Evolutionary conservation across 1,140 invertebrate species (phyloP).

Genomic region (Drosophila kurseongensis): DNA sequence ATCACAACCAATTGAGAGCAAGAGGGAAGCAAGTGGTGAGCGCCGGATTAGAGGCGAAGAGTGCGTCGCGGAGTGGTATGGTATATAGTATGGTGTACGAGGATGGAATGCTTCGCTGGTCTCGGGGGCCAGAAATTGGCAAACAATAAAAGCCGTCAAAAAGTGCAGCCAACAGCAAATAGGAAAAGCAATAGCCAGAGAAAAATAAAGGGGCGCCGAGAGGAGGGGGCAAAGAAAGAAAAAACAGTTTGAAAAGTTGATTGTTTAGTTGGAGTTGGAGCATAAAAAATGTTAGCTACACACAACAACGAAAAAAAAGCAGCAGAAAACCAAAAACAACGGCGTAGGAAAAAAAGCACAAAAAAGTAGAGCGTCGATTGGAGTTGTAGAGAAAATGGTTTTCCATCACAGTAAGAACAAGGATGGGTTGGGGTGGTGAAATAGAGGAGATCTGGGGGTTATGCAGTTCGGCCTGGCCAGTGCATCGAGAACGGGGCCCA

Average conservation of each 20-base stretch:
- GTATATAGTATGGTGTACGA: slow-evolving; percentile 12
- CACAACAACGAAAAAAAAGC: slow-evolving; percentile 38
- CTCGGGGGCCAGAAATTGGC: slow-evolving; percentile 78
- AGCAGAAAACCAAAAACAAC: slow-evolving; percentile 23
- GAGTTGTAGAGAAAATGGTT: slow-evolving; percentile 60
- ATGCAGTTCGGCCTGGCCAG: slow-evolving; percentile 17
- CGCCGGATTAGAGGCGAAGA: slow-evolving; percentile 15
- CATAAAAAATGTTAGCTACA: slow-evolving; percentile 75
- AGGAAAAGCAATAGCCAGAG: slow-evolving; percentile 57
- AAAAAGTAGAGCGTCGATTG: slow-evolving; percentile 77
- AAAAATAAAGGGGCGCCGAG: slow-evolving; percentile 7
- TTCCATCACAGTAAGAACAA: slow-evolving; percentile 61
- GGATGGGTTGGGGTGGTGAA: slow-evolving; percentile 12
- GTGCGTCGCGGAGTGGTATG: slow-evolving; percentile 62
- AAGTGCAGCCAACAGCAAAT: slow-evolving; percentile 75
- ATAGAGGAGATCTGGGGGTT: slow-evolving; percentile 9
- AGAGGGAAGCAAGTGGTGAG: slow-evolving; percentile 12
- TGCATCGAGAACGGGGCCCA: slow-evolving; percentile 52
- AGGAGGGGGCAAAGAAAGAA: slow-evolving; percentile 31
- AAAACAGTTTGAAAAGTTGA: slow-evolving; percentile 82
- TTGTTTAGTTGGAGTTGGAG: slow-evolving; percentile 83
- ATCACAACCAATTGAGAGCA: slow-evolving; percentile 64
- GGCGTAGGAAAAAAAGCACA: slow-evolving; percentile 30
- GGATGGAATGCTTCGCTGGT: slow-evolving; percentile 72
- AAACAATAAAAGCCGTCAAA: slow-evolving; percentile 83